Evolutionary conservation across 2,888 invertebrate genomes (phyloP).

Genomic region (Gandaritis pyraliata): DNA sequence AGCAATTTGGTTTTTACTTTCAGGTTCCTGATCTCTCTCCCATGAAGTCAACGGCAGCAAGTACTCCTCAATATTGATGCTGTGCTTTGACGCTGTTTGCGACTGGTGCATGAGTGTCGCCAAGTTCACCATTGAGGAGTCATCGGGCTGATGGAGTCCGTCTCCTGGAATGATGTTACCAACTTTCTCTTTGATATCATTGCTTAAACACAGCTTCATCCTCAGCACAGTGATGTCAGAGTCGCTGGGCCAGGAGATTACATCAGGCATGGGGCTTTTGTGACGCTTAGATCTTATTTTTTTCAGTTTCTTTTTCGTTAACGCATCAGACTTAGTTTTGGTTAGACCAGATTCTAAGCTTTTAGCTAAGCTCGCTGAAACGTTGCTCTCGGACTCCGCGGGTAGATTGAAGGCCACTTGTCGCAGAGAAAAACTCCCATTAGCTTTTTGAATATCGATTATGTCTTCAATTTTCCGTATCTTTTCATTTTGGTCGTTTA

Average conservation of each 20-base stretch:
- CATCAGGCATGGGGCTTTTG: conserved; percentile 61
- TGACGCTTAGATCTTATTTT: conserved; percentile 55
- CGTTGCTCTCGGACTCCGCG: conserved; percentile 53
- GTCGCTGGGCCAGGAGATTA: conserved; percentile 82
- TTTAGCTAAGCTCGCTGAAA: conserved; percentile 57
- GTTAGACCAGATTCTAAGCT: conserved; percentile 68
- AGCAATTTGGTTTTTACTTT: conserved; percentile 44
- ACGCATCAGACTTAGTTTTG: conserved; percentile 48
- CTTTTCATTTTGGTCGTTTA: conserved; percentile 47
- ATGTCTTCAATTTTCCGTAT: conserved; percentile 77
- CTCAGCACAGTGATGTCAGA: conserved; percentile 85
- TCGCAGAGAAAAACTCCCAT: conserved; percentile 61
- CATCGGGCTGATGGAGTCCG: conserved; percentile 82
- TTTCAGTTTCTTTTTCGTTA: conserved; percentile 58
- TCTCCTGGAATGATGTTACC: conserved; percentile 80
- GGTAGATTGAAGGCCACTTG: conserved; percentile 72
- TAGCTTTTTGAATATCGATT: conserved; percentile 75
- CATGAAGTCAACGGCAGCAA: conserved; percentile 84
- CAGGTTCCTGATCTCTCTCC: conserved; percentile 65
- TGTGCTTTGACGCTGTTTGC: conserved; percentile 67
- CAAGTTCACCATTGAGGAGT: conserved; percentile 84
- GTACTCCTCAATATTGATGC: conserved; percentile 72
- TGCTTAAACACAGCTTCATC: conserved; percentile 70
- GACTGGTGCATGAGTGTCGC: conserved; percentile 81
- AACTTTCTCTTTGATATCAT: conserved; percentile 72